Percentiles rank a stretch among this genome's conserved stretches.
Conservation (phyloP, 2,888 invertebrate species). For the Pharmacophagus antenor region DNA sequence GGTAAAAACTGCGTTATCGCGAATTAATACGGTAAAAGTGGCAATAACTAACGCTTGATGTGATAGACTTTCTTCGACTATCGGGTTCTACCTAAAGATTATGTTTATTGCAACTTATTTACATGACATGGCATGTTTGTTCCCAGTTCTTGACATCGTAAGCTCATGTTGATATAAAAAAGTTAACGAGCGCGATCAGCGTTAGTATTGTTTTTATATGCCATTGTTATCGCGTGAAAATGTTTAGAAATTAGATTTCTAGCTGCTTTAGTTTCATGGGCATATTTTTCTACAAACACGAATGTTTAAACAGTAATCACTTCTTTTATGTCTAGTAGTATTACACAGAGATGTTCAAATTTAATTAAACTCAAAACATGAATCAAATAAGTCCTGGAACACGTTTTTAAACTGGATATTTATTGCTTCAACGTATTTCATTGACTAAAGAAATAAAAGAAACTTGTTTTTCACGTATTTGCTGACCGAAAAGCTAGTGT, state of each 20-base stretch:
- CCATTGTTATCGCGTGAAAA: conserved; percentile 47
- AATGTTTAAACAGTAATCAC: too few relatives aligned
- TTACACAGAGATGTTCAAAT: background rate
- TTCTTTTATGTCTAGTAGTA: too few relatives aligned
- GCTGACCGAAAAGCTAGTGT: background rate
- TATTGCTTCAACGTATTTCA: background rate
- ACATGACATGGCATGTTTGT: background rate
- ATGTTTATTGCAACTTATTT: background rate
- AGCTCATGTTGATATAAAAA: conserved; percentile 12
- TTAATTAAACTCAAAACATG: background rate
- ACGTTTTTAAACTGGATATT: background rate
- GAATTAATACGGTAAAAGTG: background rate
- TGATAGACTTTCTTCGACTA: background rate
- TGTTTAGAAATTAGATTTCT: conserved; percentile 45
- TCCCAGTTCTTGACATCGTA: conserved; percentile 13
- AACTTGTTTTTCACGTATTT: conserved; percentile 9
- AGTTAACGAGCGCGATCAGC: conserved; percentile 8
- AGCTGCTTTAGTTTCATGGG: too few relatives aligned
- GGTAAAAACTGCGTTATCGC: too few relatives aligned
- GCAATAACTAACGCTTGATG: background rate
- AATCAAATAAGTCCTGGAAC: background rate
- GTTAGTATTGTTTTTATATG: conserved; percentile 31
- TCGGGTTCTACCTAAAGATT: background rate
- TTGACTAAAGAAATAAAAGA: conserved; percentile 2
- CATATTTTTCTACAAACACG: conserved; percentile 13